phyloP scores from a whole-genome alignment of 2,888 invertebrate species.

The Stenchaetothrips biformis region DNA sequence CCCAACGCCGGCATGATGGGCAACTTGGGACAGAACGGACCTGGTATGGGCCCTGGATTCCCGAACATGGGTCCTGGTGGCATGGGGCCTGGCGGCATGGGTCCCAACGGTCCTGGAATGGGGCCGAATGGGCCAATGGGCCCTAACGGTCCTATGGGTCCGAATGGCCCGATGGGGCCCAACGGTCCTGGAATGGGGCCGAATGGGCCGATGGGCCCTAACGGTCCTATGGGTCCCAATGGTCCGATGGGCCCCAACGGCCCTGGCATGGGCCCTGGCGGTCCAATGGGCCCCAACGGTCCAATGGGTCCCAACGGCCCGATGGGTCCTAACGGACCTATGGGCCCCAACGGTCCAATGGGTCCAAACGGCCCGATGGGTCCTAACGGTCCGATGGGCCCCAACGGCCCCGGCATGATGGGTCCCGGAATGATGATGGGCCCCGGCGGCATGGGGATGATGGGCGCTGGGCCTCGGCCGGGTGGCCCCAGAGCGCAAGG shows the following conservation, averaged over 20 bases:
- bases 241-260: constrained; percentile 43
- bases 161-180: constrained; percentile 40
- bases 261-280: constrained; percentile 44
- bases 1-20: constrained; percentile 38
- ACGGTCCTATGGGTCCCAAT: constrained; percentile 21
- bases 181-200: constrained; percentile 42
- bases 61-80: constrained; percentile 55
- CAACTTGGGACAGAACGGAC: constrained; percentile 53
- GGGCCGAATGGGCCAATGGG: constrained; percentile 42
- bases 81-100: constrained; percentile 44
- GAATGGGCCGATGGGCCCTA: constrained; percentile 43
- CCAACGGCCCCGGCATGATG: constrained; percentile 44
- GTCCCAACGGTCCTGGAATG: constrained; percentile 34
- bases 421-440: constrained; percentile 16
- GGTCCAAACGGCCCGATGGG: background rate
- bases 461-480: constrained; percentile 38
- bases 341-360: constrained; percentile 41
- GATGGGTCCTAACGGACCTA: constrained; percentile 12
- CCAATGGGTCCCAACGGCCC: constrained; percentile 38
- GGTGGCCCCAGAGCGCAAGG: constrained; percentile 54
- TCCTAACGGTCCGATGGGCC: constrained; percentile 6
- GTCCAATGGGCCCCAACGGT: constrained; percentile 42
- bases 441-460: constrained; percentile 42
- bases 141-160: constrained; percentile 23
- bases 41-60: constrained; percentile 39